Evolutionary conservation across 2,797 vertebrate species (phyloP).

Genomic region (Pristis pectinata): DNA sequence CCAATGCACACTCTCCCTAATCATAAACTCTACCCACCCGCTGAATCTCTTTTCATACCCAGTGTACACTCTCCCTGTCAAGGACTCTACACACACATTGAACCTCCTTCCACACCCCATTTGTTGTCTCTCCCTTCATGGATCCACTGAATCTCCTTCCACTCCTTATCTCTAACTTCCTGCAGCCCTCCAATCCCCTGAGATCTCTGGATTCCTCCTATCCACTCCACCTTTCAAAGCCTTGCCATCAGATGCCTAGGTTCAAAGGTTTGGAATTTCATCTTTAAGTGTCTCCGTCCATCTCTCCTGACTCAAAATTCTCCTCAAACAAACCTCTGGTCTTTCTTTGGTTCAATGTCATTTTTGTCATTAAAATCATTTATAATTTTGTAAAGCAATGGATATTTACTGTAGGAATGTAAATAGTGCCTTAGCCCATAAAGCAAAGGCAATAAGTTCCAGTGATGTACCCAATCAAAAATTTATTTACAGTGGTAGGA

Average conservation of each 20-base stretch:
- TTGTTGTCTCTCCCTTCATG: background rate
- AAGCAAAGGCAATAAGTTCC: background rate
- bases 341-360: background rate
- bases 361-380: background rate
- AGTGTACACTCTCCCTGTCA: no score
- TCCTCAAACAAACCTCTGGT: background rate
- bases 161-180: background rate
- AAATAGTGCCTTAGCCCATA: background rate
- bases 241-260: background rate
- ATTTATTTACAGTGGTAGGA: background rate
- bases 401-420: background rate
- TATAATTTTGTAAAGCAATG: background rate
- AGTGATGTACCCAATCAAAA: background rate
- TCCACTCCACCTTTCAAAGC: background rate
- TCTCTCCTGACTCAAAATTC: background rate
- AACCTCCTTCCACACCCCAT: no score
- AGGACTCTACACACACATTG: background rate
- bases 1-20: background rate
- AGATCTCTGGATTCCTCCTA: background rate
- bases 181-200: background rate
- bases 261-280: background rate
- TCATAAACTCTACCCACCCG: no score
- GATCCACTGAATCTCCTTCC: no score
- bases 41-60: background rate
- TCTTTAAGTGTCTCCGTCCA: background rate